phyloP scores from a whole-genome alignment of 2,797 vertebrate species.

The Sphaeramia orbicularis region DNA sequence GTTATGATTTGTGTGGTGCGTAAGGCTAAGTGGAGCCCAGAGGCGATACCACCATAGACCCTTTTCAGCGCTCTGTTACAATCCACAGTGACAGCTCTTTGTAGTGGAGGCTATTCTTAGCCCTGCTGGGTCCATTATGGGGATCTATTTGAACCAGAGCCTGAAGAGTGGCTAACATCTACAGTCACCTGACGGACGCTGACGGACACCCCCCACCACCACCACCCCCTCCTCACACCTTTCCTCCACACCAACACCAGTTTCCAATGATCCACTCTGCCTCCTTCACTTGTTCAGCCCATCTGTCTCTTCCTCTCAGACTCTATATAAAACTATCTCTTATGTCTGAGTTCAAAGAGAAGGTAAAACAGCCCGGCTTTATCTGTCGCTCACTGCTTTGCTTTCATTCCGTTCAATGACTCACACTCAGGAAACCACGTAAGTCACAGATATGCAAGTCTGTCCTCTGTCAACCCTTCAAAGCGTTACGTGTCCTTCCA shows the following conservation, averaged over 20 bases:
- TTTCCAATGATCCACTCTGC: background rate
- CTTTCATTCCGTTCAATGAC: slow-evolving; percentile 9
- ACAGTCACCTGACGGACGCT: slow-evolving; percentile 24
- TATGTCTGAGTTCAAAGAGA: too few species aligned
- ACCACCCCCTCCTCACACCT: too few species aligned
- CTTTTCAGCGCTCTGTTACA: slow-evolving; percentile 54
- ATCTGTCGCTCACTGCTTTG: background rate
- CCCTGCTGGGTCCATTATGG: slow-evolving; percentile 23
- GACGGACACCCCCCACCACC: too few species aligned
- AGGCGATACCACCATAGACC: slow-evolving; percentile 37
- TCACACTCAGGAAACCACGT: slow-evolving; percentile 41
- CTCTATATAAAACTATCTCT: background rate
- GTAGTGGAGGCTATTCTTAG: slow-evolving; percentile 73
- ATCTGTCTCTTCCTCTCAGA: background rate
- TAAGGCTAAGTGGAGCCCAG: slow-evolving; percentile 39
- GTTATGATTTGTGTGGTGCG: slow-evolving; percentile 23
- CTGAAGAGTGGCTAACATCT: slow-evolving; percentile 1
- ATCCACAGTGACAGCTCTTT: slow-evolving; percentile 73
- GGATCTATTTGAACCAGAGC: slow-evolving; percentile 36
- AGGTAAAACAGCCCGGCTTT: background rate
- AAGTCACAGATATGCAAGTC: background rate
- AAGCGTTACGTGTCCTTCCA: background rate
- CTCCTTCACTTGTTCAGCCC: slow-evolving; percentile 6
- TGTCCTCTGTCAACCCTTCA: slow-evolving; percentile 8
- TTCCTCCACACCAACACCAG: slow-evolving; percentile 9